Evolutionary conservation across 2,888 invertebrate genomes (phyloP), one percentile per base, ranked within the genome.

Genomic region (Nebria salina): DNA sequence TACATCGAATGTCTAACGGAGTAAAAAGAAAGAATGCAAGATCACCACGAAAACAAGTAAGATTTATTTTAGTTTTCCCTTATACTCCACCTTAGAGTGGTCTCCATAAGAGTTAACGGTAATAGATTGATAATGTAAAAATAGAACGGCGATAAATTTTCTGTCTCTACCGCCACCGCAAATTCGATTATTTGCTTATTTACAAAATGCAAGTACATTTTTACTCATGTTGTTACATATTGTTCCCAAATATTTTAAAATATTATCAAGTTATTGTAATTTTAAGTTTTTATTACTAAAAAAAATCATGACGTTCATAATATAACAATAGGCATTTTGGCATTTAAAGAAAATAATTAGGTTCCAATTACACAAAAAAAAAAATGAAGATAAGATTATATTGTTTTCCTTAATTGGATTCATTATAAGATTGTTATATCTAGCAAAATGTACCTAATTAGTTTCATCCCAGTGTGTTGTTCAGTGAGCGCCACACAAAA

Each of bases 361-460:
- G 11, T 54, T 7, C 13, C 11, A 54, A 54, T 54, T 54, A 11
- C 54, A 54, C 8, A 54, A 54, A 54, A 54, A 54, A 54, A 20
- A 20, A 20, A 11, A 54, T 2, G 54, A 2, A 54, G 11, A 8
- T 54, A 13, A 54, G 54, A 54, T 54, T 54, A 54, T 54, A 54
- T 54, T 8, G 11, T 54, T 54, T 54, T 54, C 13, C 11, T 54
- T 54, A 54, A 54, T 54, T 54, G 54, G 13, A 54, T 54, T 54
- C 25, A 70, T 70, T 70, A 70, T 20, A 34, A 11, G 34, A 70
- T 70, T 70, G 70, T 70, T 70, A 25, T 73, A 41, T 73, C 73
- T 41, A 41, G 73, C 9, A 41, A 72, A 73, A 42, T 34, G 73
- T 73, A 73, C 41, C 73, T 43, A 73, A 73, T 73, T 73, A 73